These are phyloP conservation scores for Matsumyia berberina DNA, from an alignment of 2,888 invertebrate genomes.

Conservation along the genomic window DNA sequence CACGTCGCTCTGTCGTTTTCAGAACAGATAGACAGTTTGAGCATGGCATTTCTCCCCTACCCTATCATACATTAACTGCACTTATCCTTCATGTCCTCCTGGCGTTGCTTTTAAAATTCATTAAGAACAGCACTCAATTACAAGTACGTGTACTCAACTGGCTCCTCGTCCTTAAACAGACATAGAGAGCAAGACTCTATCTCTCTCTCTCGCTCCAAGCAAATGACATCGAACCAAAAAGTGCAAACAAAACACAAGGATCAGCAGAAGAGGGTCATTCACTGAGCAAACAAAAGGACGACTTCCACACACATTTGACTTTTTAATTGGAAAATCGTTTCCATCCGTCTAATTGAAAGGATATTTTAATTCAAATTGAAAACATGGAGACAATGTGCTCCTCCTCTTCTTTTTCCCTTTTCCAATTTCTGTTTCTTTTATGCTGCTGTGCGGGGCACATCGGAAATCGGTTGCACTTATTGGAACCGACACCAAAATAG, in stretches of 20 bases:
- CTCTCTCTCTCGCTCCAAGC: slow-evolving; percentile 27
- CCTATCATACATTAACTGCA: slow-evolving; percentile 65
- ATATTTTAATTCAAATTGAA: slow-evolving; percentile 72
- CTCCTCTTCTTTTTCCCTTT: slow-evolving; percentile 5
- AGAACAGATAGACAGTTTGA: slow-evolving; percentile 24
- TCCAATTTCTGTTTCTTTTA: slow-evolving; percentile 25
- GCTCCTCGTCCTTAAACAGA: slow-evolving; percentile 34
- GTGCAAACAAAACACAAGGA: slow-evolving; percentile 73
- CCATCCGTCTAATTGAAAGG: slow-evolving; percentile 71
- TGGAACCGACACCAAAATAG: slow-evolving; percentile 12
- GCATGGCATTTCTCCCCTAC: not conserved
- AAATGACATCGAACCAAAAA: slow-evolving; percentile 65
- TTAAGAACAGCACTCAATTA: slow-evolving; percentile 73
- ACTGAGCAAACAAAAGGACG: slow-evolving; percentile 66
- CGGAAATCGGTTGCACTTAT: slow-evolving; percentile 50
- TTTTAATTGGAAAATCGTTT: slow-evolving; percentile 73
- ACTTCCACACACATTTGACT: slow-evolving; percentile 62
- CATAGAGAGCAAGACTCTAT: slow-evolving; percentile 5
- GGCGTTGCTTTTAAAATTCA: slow-evolving; percentile 67
- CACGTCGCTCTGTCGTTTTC: slow-evolving; percentile 25
- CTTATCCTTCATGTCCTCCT: slow-evolving; percentile 60
- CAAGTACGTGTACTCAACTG: slow-evolving; percentile 66
- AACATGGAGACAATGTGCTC: slow-evolving; percentile 37
- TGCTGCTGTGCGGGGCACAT: not conserved
- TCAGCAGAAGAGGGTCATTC: slow-evolving; percentile 67